phyloP scores from a whole-genome alignment of 2,797 vertebrate species.

The Chromobotia macracanthus region DNA sequence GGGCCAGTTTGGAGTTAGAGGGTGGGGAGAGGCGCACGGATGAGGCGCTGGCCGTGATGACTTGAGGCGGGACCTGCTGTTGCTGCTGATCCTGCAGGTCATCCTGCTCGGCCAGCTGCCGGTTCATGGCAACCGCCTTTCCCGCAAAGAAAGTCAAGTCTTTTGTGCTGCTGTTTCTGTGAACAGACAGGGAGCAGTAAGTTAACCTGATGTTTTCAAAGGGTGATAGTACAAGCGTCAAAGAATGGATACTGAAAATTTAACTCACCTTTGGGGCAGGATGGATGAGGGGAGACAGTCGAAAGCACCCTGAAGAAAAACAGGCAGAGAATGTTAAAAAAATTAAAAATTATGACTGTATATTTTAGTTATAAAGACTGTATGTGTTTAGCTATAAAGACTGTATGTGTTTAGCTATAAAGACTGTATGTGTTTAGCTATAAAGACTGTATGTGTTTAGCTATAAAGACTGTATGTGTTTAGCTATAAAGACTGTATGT shows the following conservation, averaged over 20 bases:
- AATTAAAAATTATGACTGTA: too few relatives aligned
- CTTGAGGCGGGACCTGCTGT: constrained; percentile 81
- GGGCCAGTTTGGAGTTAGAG: constrained; percentile 90
- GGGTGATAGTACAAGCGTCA: not conserved
- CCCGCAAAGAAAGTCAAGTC: constrained; percentile 94
- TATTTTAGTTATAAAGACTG: not conserved
- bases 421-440: not conserved
- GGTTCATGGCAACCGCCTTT: constrained; percentile 93
- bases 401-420: not conserved
- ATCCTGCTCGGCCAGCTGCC: constrained; percentile 89
- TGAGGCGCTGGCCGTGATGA: constrained; percentile 86
- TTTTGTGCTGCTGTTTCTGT: constrained; percentile 94
- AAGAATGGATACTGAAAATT: too few relatives aligned
- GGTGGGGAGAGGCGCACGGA: constrained; percentile 91
- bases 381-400: not conserved
- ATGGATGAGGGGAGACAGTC: constrained; percentile 88
- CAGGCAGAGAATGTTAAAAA: not conserved
- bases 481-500: not conserved
- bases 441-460: not conserved
- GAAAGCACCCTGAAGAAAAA: constrained; percentile 79
- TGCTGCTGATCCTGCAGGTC: constrained; percentile 82
- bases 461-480: not conserved
- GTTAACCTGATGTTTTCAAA: not conserved
- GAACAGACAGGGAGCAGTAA: not conserved
- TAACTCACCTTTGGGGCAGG: constrained; percentile 91